phyloP scores from a whole-genome alignment of 2,797 vertebrate genomes.

The Clarias fuscus region DNA sequence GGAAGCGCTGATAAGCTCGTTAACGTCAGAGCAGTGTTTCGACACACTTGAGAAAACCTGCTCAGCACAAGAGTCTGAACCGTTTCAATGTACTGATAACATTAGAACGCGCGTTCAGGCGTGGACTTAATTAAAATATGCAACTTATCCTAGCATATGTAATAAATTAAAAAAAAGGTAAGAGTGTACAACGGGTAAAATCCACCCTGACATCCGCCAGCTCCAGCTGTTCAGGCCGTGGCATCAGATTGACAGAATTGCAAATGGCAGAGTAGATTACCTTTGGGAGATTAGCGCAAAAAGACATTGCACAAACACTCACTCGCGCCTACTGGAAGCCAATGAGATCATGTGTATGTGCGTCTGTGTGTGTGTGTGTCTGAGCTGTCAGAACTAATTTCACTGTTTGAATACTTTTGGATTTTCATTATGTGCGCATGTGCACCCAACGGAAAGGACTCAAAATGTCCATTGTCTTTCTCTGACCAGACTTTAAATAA shows the following conservation, averaged over 20 bases:
- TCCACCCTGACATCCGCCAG: not conserved
- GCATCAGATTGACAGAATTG: not conserved
- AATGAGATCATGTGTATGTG: not conserved
- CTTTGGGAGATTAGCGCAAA: conserved; percentile 12
- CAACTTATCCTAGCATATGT: too few relatives aligned
- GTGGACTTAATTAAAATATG: too few relatives aligned
- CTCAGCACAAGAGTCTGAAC: not conserved
- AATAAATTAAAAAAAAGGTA: too few relatives aligned
- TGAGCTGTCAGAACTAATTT: not conserved
- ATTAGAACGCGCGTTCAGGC: too few relatives aligned
- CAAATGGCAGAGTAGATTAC: not conserved
- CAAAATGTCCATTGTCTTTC: not conserved
- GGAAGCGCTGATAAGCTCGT: not conserved
- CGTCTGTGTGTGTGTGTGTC: not conserved
- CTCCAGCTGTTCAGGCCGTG: not conserved
- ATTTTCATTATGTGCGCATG: too few relatives aligned
- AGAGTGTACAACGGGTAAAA: not conserved
- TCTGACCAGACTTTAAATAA: not conserved
- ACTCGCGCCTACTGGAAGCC: not conserved
- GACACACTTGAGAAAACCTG: not conserved
- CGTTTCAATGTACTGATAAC: not conserved
- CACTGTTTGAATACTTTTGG: not conserved
- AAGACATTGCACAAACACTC: conserved; percentile 22
- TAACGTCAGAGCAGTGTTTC: not conserved
- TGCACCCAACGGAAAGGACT: not conserved